Conservation (phyloP, 2,888 invertebrate genomes). For the Hemithea aestivaria region DNA sequence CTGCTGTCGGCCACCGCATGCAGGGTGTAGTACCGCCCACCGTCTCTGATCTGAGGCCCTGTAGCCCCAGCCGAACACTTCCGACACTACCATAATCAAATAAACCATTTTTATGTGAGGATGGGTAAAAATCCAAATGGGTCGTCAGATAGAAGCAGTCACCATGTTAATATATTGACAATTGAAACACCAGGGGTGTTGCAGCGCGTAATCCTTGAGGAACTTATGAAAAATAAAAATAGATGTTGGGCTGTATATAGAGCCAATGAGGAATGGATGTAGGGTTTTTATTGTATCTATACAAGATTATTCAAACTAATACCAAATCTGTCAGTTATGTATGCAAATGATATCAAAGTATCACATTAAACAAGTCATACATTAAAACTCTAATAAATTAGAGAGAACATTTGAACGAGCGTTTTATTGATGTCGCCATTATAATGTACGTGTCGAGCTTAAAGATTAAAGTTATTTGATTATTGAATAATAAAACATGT, state of each 20-base stretch:
- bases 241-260: too few species aligned
- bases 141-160: too few species aligned
- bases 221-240: too few species aligned
- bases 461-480: conserved; percentile 29
- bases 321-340: too few species aligned
- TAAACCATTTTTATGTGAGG: too few species aligned
- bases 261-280: too few species aligned
- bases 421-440: conserved; percentile 26
- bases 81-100: conserved; percentile 46
- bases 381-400: conserved; percentile 24
- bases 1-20: conserved; percentile 82
- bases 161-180: too few species aligned
- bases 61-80: conserved; percentile 78
- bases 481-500: conserved; percentile 27
- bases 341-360: conserved; percentile 13
- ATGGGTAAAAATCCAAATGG: too few species aligned
- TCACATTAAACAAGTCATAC: conserved; percentile 9
- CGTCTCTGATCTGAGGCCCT: conserved; percentile 81
- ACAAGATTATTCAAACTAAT: too few species aligned
- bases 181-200: too few species aligned
- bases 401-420: conserved; percentile 24
- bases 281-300: too few species aligned
- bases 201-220: too few species aligned
- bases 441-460: conserved; percentile 29
- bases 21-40: conserved; percentile 81